phyloP scores from a whole-genome alignment of 35 echinoderm and acorn worm species.

The Lytechinus pictus region DNA sequence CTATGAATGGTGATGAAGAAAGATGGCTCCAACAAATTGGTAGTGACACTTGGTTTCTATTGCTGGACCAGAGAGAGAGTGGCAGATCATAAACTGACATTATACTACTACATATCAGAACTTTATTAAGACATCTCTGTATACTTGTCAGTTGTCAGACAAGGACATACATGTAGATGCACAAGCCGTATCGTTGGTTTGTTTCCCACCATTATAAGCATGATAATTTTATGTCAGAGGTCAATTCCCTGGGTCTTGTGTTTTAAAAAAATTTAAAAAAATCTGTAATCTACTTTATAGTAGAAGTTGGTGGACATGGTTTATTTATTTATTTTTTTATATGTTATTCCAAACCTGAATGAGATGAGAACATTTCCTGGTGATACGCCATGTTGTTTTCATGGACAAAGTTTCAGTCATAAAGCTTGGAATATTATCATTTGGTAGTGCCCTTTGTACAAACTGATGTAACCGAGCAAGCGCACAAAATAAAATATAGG shows the following conservation, averaged over 20 bases:
- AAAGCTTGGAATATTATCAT: too few relatives aligned
- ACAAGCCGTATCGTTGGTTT: not conserved
- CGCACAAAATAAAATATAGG: not conserved
- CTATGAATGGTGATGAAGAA: not conserved
- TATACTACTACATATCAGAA: not conserved
- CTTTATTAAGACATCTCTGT: not conserved
- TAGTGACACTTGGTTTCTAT: not conserved
- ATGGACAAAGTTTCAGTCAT: too few relatives aligned
- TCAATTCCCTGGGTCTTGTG: too few relatives aligned
- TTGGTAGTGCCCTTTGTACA: not conserved
- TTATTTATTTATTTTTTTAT: too few relatives aligned
- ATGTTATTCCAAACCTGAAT: too few relatives aligned
- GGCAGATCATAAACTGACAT: not conserved
- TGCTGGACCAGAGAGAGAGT: not conserved
- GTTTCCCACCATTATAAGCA: not conserved
- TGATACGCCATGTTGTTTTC: not conserved
- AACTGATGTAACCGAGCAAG: not conserved
- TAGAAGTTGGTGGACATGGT: too few relatives aligned
- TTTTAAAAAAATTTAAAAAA: too few relatives aligned
- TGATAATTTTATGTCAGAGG: not conserved
- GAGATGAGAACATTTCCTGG: not conserved
- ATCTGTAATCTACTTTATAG: too few relatives aligned
- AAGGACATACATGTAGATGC: not conserved
- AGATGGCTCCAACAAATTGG: not conserved
- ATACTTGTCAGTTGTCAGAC: not conserved